These are phyloP conservation scores for Myrmophylax atrothorax DNA, from an alignment of 2,113 vertebrate genomes.

Conservation along the genomic window DNA sequence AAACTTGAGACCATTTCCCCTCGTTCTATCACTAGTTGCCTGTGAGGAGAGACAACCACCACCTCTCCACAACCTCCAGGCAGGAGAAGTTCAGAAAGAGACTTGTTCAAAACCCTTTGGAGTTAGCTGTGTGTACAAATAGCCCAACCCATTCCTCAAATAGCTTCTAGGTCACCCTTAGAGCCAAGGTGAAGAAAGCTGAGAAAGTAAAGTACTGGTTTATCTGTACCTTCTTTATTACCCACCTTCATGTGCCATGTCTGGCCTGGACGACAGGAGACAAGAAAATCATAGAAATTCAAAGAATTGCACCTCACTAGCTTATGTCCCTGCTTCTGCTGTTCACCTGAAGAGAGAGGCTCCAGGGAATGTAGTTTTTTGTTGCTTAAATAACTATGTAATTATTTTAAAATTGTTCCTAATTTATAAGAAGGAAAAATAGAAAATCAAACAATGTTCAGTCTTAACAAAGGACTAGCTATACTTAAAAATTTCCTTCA, in stretches of 20 bases:
- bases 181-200: not conserved
- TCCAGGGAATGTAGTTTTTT: not conserved
- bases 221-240: not conserved
- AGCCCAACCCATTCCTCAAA: not conserved
- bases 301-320: not conserved
- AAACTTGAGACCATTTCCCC: not conserved
- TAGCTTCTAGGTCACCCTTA: not conserved
- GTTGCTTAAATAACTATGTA: not conserved
- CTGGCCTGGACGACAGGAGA: not conserved
- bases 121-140: not conserved
- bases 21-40: rapidly evolving
- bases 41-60: too few relatives aligned
- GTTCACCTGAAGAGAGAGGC: not conserved
- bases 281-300: not conserved
- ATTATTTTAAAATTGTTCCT: not conserved
- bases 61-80: not conserved
- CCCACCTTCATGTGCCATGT: not conserved
- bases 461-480: not conserved
- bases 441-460: not conserved
- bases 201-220: not conserved
- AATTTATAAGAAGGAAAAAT: not conserved
- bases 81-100: not conserved
- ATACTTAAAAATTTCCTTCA: not conserved
- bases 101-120: not conserved
- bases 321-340: not conserved